These are phyloP conservation scores for Liposcelis brunnea DNA, from an alignment of 2,888 invertebrate genomes.

Conservation along the genomic window DNA sequence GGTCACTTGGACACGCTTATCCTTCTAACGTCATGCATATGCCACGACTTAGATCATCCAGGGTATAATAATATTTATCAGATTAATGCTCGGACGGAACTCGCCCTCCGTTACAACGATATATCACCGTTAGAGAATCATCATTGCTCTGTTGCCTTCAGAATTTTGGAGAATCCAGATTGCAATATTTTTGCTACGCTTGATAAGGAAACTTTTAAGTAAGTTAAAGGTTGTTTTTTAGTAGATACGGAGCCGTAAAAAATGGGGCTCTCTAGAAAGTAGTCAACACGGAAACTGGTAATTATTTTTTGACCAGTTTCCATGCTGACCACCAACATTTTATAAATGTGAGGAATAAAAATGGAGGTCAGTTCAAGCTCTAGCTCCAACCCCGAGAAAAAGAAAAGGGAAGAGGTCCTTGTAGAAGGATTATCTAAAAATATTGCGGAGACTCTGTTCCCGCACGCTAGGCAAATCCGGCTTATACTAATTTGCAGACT, in stretches of 20 bases:
- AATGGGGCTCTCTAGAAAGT: too few species aligned
- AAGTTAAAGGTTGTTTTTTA: slow-evolving; percentile 18
- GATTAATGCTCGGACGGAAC: slow-evolving; percentile 67
- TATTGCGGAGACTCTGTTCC: too few species aligned
- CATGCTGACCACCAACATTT: too few species aligned
- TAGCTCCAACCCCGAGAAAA: too few species aligned
- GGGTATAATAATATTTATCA: slow-evolving; percentile 63
- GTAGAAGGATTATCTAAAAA: too few species aligned
- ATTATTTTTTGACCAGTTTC: too few species aligned
- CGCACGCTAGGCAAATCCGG: too few species aligned
- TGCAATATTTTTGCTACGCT: slow-evolving; percentile 63
- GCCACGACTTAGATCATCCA: slow-evolving; percentile 64
- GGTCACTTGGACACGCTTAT: slow-evolving; percentile 60
- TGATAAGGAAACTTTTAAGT: slow-evolving; percentile 39
- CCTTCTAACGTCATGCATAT: slow-evolving; percentile 59
- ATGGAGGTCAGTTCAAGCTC: too few species aligned
- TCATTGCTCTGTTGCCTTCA: slow-evolving; percentile 70
- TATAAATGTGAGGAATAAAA: too few species aligned
- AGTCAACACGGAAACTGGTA: too few species aligned
- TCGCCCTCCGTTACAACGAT: slow-evolving; percentile 70
- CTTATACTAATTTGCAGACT: too few species aligned
- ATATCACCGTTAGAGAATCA: slow-evolving; percentile 74
- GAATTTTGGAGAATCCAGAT: slow-evolving; percentile 58
- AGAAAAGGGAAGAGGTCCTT: too few species aligned
- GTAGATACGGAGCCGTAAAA: background rate